Evolutionary conservation across 2,113 vertebrate genomes (phyloP), one percentile per base, ranked within the genome.

Genomic region (Propithecus coquereli): DNA sequence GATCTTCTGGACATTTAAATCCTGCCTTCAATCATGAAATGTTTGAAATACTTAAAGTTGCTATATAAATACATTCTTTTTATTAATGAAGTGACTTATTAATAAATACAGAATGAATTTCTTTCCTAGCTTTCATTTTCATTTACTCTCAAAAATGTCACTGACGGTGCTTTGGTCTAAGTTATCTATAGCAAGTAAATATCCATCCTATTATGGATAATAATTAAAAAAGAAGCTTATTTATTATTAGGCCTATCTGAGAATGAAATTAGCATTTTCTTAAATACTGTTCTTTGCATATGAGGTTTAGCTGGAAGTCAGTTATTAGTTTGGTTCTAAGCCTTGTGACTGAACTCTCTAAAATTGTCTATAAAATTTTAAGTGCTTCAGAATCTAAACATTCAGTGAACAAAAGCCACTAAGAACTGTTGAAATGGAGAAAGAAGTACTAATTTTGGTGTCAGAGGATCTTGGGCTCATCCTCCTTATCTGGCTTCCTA

Each of bases 91-190:
- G 52, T 90, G 40, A 66, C 45, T 80, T 95, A 45, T 30, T 83
- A 76, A 47, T 77, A 57, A 87, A 45, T 86, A 52, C 0, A 32
- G 27, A 52, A 8, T 82, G 47, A 43, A 82, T 87, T 57, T 82
- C 27, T 87, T 83, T 57, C 43, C 10, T 20, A 50, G 47, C 34
- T 91, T 89, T 90, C 11, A 25, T 79, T 95, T 92, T 87, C 12
- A 37, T 81, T 96, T 63, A 87, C 52, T 96, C 23, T 95, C 52
- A 85, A 45, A 95, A 96, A 50, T 73, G 43, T 54, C 61, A 59
- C 30, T 32, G 77, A 8, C 6, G 71, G n/a, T 34, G 34, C 54
- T 96, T 90, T 87, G 65, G 52, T 92, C 40, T 92, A 3, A 91
- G 32, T 80, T 84, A 47, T 59, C 61, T 84, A n/a, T 73, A 94